Base-by-base conservation (phyloP, 2,113 vertebrate species). In the Anolis carolinensis region DNA sequence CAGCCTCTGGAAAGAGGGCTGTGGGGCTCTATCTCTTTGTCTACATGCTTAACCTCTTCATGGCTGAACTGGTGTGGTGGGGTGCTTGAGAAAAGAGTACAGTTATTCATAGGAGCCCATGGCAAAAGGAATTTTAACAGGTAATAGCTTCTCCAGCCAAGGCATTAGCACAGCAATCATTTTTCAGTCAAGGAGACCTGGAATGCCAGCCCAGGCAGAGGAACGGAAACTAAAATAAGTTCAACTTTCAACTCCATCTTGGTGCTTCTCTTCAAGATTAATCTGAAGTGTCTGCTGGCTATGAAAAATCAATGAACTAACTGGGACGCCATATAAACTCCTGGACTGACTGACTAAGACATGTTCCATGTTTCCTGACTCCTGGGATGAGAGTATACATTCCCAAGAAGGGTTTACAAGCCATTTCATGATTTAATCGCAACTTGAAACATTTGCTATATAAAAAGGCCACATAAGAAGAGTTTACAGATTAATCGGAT, bases 1-100 rank as follows among this genome's bases (percentile, higher is more conserved):
- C 50, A 78, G 32, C 81, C 78, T 55, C 32, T 7, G 20, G 7
- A 0, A 0, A 25, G 82, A 74, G 0, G 0, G 30, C 14, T 21
- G 6, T 14, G 34, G 30, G 44, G 67, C 83, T 52, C 62, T 55
- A 44, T 32, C 65, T 82, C 77, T 52, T 18, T 63, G 62, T 55
- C 78, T 36, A 65, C 14, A 50, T 50, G 30, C n/a, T 81, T 81
- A 85, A 68, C 50, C 14, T 39, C 62, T 74, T 36, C 62, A 55
- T 34, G 68, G 30, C 71, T 34, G 34, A 16, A 55, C 48, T 70
- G 7, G 52, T 30, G 34, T 5, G 20, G 39, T 44, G 36, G n/a
- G 36, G 50, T 34, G 14, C 50, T 59, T 62, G 20, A 25, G 30
- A 39, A 7, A 36, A 80, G 21, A 8, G 18, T 44, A 0, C 0